A percentile compares a stretch with the other conserved stretches of the same genome.
These are phyloP conservation scores for Leucophora obtusa DNA, from an alignment of 2,888 invertebrate species.

Conservation along the genomic window DNA sequence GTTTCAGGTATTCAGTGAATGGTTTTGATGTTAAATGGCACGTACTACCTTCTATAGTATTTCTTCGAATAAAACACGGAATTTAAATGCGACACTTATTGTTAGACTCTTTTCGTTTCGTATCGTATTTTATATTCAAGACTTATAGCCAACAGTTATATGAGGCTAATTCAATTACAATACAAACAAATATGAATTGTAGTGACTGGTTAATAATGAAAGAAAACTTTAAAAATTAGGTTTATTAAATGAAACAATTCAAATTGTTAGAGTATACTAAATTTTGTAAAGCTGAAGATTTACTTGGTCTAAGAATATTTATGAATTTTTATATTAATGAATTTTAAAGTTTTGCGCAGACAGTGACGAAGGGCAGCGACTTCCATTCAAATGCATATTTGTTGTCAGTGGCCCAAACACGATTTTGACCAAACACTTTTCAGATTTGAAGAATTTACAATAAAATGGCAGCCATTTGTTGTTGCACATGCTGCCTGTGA, in stretches of 20 bases:
- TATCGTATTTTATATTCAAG: background rate
- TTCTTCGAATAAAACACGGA: slow-evolving; percentile 8
- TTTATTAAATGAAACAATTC: background rate
- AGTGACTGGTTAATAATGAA: background rate
- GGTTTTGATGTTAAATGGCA: slow-evolving; percentile 56
- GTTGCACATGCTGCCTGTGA: too few species aligned
- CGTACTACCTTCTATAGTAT: slow-evolving; percentile 40
- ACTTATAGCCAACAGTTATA: background rate
- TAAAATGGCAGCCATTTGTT: too few species aligned
- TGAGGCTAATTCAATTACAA: slow-evolving; percentile 57
- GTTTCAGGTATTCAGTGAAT: slow-evolving; percentile 48
- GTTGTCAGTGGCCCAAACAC: too few species aligned
- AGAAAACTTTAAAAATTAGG: background rate
- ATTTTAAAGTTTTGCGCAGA: too few species aligned
- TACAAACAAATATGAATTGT: slow-evolving; percentile 23
- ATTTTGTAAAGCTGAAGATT: too few species aligned
- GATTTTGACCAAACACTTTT: too few species aligned
- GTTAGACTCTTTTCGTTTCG: slow-evolving; percentile 1
- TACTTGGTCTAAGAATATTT: too few species aligned
- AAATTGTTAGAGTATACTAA: too few species aligned
- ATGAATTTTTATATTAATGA: too few species aligned
- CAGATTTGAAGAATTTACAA: too few species aligned
- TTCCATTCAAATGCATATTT: too few species aligned
- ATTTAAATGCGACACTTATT: slow-evolving; percentile 51
- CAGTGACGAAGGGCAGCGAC: too few species aligned